Conservation (phyloP, 2,888 invertebrate species). For the Teleiodes luculella region DNA sequence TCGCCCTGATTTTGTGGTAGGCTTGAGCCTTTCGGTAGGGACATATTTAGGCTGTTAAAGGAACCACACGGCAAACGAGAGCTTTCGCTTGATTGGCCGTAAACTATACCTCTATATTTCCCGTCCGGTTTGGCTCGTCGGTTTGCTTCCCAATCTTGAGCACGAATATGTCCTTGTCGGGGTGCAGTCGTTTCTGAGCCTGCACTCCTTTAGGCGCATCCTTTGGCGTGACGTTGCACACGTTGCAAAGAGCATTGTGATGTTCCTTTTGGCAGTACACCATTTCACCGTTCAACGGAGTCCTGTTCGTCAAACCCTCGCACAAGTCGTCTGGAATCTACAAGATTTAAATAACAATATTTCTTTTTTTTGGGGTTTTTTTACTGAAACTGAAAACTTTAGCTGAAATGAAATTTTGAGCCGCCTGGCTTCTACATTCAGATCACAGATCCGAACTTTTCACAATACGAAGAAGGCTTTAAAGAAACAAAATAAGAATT, state of each 20-base stretch:
- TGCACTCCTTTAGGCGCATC: slow-evolving; percentile 76
- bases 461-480: no score
- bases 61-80: no score
- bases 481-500: no score
- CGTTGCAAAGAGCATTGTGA: slow-evolving; percentile 48
- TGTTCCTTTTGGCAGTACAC: slow-evolving; percentile 50
- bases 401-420: no score
- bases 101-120: slow-evolving; percentile 83
- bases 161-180: slow-evolving; percentile 84
- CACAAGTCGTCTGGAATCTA: slow-evolving; percentile 70
- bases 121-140: slow-evolving; percentile 76
- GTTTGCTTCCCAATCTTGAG: slow-evolving; percentile 87
- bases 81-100: no score
- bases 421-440: no score
- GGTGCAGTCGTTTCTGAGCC: slow-evolving; percentile 80
- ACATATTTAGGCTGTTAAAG: no score
- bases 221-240: slow-evolving; percentile 69
- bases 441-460: no score
- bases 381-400: no score
- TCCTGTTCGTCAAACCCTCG: slow-evolving; percentile 57
- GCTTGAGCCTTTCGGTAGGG: no score
- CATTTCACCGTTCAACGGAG: slow-evolving; percentile 57
- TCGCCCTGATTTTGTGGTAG: no score
- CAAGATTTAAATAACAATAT: background rate
- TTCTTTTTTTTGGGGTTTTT: no score